phyloP scores from a whole-genome alignment of 2,888 invertebrate genomes.

The Nephrotoma guestfalica region DNA sequence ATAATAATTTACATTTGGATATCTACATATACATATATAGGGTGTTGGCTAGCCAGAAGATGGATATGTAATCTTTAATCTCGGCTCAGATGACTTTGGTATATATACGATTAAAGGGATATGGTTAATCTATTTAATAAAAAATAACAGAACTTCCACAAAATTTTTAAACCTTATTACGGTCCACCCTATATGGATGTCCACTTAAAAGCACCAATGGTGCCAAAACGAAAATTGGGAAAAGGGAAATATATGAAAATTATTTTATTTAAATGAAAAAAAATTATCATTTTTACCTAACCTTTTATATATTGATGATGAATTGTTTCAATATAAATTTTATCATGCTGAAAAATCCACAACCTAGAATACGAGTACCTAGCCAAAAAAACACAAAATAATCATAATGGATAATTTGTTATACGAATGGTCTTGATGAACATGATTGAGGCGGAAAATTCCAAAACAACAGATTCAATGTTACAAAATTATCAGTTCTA shows the following conservation, averaged over 20 bases:
- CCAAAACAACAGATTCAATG: not conserved
- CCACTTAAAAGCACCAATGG: not conserved
- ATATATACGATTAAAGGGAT: too few species aligned
- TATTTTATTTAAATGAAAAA: not conserved
- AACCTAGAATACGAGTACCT: not conserved
- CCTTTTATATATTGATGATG: not conserved
- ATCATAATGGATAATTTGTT: not conserved
- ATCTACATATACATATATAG: too few species aligned
- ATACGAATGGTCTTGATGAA: not conserved
- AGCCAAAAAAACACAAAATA: not conserved
- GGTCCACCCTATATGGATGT: not conserved
- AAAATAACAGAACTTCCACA: too few species aligned
- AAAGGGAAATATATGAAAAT: not conserved
- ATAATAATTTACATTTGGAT: not conserved
- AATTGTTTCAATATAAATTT: not conserved
- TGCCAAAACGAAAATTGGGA: not conserved
- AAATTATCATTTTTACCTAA: not conserved
- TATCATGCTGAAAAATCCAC: not conserved
- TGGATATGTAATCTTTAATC: too few species aligned
- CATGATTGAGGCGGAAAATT: not conserved
- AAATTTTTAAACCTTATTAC: too few species aligned
- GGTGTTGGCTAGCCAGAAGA: too few species aligned
- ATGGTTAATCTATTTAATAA: too few species aligned
- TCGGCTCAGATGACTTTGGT: too few species aligned
- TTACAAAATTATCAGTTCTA: not conserved